A percentile compares a stretch with the other conserved stretches of the same genome.
Evolutionary conservation across 2,888 invertebrate genomes (phyloP).

Genomic region (Hydraecia micacea): DNA sequence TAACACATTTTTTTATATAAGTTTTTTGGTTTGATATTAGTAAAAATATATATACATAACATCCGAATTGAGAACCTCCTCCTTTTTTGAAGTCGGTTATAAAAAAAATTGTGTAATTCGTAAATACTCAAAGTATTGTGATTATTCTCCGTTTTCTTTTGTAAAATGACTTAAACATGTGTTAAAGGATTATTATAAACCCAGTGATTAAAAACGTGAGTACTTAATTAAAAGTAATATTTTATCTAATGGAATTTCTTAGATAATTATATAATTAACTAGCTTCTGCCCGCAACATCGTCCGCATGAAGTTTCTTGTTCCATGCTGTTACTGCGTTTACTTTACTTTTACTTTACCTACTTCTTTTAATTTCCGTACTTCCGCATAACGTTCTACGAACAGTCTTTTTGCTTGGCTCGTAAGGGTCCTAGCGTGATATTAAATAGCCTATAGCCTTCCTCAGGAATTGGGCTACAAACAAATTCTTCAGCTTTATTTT

Average conservation of each 20-base stretch:
- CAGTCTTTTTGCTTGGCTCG: background rate
- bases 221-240: slow-evolving; percentile 2
- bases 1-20: background rate
- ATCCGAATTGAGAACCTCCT: too few relatives aligned
- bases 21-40: background rate
- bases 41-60: background rate
- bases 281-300: background rate
- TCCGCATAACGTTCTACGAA: background rate
- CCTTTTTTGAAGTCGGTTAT: too few relatives aligned
- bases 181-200: slow-evolving; percentile 35
- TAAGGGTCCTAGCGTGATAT: background rate
- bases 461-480: background rate
- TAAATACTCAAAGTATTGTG: background rate
- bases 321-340: background rate
- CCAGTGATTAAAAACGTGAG: slow-evolving; percentile 33
- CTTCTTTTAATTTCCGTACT: background rate
- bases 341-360: too few relatives aligned
- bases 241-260: slow-evolving; percentile 8
- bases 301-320: too few relatives aligned
- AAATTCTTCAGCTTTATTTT: background rate
- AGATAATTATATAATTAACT: background rate
- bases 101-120: background rate
- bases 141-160: background rate
- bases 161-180: background rate
- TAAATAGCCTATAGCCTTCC: background rate